Evolutionary conservation across 2,888 invertebrate species (phyloP), one percentile per base, ranked within the genome.

Genomic region (Pyrochroa serraticornis): DNA sequence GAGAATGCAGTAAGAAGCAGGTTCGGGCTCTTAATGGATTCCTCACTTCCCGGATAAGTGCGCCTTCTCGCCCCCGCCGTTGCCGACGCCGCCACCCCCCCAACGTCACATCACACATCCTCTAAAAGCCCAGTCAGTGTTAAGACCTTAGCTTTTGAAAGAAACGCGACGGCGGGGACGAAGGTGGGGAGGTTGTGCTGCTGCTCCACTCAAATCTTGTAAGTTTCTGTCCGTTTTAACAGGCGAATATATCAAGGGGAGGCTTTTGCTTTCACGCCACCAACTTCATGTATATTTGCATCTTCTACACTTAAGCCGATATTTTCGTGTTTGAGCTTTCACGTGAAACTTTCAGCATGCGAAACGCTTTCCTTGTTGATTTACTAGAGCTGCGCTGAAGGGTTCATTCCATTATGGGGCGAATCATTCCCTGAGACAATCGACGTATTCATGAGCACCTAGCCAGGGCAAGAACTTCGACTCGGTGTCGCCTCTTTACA

Each of bases 41-140:
- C 72, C 71, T 71, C 72, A 72, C 71, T 72, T 73, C 69, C 68
- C 65, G 67, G 73, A 72, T 73, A 73, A 73, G 73, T 72, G 72
- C 71, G 69, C 59, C 67, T 64, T 65, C 68, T 58, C 61, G 58
- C 49, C 55, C 64, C 51, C 44, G 35, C 38, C 59, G 52, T 57
- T 53, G 49, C 52, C 52, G 47, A 42, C 60, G 54, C 60, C 60
- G 31, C 62, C 46, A 43, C 46, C 42, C 46, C 57, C 50, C 59
- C 62, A 65, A 68, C 68, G 67, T 69, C 69, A 71, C 72, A 70
- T 67, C 70, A 67, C 69, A 69, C 67, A 66, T 69, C 69, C 67
- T 66, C 69, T 73, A 73, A 72, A 72, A 73, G 71, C 73, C 66
- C 68, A 72, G 71, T 70, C 71, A 69, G 68, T 69, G 71, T 69